Percentiles rank a stretch among this genome's conserved stretches.
Evolutionary conservation across 2,888 invertebrate genomes (phyloP).

Genomic region (Luperina nickerlii): DNA sequence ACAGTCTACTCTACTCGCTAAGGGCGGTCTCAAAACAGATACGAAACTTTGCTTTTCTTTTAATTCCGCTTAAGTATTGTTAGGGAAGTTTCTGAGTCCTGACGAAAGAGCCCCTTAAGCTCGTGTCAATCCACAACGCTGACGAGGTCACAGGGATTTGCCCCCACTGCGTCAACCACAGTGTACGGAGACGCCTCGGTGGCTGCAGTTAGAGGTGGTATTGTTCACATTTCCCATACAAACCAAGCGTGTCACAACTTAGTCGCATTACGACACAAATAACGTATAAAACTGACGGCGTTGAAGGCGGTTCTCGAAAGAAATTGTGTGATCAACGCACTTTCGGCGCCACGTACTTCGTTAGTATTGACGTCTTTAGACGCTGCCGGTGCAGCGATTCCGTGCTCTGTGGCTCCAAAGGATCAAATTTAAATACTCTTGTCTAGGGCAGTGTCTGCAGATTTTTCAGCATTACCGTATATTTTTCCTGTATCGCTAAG

Average conservation of each 20-base stretch:
- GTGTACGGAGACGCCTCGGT: not conserved
- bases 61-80: conserved; percentile 74
- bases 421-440: conserved; percentile 65
- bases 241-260: not conserved
- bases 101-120: conserved; percentile 67
- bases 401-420: conserved; percentile 11
- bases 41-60: conserved; percentile 73
- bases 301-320: not conserved
- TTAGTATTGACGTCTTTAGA: too few species aligned
- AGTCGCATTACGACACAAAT: not conserved
- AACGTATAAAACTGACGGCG: not conserved
- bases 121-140: conserved; percentile 69
- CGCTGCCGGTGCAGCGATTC: not conserved
- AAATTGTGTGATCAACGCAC: not conserved
- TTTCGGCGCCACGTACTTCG: not conserved
- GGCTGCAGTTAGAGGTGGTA: not conserved
- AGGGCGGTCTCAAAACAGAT: conserved; percentile 65
- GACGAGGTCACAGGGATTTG: conserved; percentile 67
- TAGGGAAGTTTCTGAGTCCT: conserved; percentile 68
- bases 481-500: conserved; percentile 51
- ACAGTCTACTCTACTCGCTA: conserved; percentile 61
- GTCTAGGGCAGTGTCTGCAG: conserved; percentile 60
- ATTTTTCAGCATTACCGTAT: conserved; percentile 39
- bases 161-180: conserved; percentile 31
- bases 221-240: not conserved